Conservation (phyloP, 2,797 vertebrate genomes). For the Serranus cabrilla region DNA sequence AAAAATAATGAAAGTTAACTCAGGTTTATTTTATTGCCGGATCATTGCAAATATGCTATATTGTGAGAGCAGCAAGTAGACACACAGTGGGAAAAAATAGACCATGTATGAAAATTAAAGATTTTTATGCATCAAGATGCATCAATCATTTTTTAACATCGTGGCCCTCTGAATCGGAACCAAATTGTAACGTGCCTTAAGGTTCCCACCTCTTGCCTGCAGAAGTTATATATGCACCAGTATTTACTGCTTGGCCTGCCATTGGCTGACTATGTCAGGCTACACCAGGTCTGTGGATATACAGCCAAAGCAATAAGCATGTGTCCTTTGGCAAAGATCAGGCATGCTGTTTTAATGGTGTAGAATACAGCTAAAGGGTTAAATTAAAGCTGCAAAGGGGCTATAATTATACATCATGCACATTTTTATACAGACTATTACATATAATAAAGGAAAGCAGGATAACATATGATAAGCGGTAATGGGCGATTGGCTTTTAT, state of each 20-base stretch:
- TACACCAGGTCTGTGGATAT: background rate
- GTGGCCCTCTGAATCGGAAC: too few relatives aligned
- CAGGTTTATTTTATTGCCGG: too few relatives aligned
- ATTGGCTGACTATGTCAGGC: background rate
- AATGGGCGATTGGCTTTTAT: constrained; percentile 36
- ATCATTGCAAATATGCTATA: too few relatives aligned
- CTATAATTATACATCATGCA: constrained; percentile 2
- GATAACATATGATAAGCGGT: constrained; percentile 35
- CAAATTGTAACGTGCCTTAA: too few relatives aligned
- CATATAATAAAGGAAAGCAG: constrained; percentile 30
- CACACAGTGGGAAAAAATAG: too few relatives aligned
- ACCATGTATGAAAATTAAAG: too few relatives aligned
- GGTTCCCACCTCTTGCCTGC: too few relatives aligned
- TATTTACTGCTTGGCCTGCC: background rate
- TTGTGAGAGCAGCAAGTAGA: too few relatives aligned
- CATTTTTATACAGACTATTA: constrained; percentile 19
- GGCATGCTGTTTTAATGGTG: constrained; percentile 11
- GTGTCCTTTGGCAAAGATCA: background rate
- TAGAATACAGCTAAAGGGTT: background rate
- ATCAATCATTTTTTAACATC: too few relatives aligned
- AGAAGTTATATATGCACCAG: too few relatives aligned
- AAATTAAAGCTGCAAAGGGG: background rate
- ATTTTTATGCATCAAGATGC: too few relatives aligned
- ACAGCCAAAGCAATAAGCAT: background rate
- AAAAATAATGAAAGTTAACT: too few relatives aligned